These are phyloP conservation scores for Odontamblyopus rebecca DNA, from an alignment of 2,797 vertebrate genomes.

Conservation along the genomic window DNA sequence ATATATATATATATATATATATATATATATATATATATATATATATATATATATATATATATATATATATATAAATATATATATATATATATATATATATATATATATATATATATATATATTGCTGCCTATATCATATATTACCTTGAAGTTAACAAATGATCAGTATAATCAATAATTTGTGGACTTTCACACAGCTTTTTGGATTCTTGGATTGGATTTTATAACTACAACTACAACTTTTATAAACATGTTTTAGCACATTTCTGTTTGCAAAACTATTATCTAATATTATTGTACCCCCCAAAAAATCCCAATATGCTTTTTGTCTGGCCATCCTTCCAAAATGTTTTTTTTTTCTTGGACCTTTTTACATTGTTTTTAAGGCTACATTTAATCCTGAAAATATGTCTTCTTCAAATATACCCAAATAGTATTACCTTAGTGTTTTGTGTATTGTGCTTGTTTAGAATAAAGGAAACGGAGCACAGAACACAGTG, in stretches of 20 bases:
- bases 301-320: background rate
- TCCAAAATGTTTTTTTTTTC: background rate
- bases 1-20: too few species aligned
- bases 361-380: too few species aligned
- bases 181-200: too few species aligned
- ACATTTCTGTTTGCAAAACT: background rate
- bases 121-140: background rate
- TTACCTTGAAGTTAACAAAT: too few species aligned
- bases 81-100: too few species aligned
- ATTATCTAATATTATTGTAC: background rate
- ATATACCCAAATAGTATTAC: background rate
- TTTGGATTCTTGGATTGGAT: too few species aligned
- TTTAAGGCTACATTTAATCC: background rate
- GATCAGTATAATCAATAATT: too few species aligned
- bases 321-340: background rate
- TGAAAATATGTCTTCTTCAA: background rate
- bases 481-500: background rate
- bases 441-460: background rate
- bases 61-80: too few species aligned
- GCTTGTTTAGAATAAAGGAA: background rate
- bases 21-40: too few species aligned
- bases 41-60: too few species aligned
- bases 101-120: background rate
- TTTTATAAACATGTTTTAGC: too few species aligned
- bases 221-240: too few species aligned